Base-by-base conservation (phyloP, 2,113 vertebrate genomes). In the Thalassoma bifasciatum region DNA sequence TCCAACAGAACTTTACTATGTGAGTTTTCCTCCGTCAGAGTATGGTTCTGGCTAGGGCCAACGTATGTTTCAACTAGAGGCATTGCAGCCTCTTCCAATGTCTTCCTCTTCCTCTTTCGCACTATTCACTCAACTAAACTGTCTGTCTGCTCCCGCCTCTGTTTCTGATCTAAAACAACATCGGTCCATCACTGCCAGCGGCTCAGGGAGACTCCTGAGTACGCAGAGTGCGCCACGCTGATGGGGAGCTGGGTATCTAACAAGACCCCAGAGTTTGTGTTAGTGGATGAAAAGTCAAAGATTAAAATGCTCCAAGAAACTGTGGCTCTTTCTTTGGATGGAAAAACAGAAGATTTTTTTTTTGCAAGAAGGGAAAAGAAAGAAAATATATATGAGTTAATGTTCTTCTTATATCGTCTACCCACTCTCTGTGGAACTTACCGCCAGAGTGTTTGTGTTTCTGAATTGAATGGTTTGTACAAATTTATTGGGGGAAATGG, bases 261-360 rank as follows among this genome's bases (percentile, higher is more conserved):
- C 86, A 88, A 91, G 79, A 82, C 80, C 81, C 85, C 72, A 69
- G 81, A 91, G 88, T 85, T 82, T 79, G 52, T 65, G 69, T 70
- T 84, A 75, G 70, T 72, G 72, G 68, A 84, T 74, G 69, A 85
- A 88, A 91, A 86, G 51, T 38, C 13, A 77, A 67, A 65, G 58
- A 90, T 87, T 87, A 89, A 83, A 85, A 62, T 46, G 8, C 64
- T 38, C 17, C 23, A 42, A 17, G 44, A 12, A 34, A 68, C 17
- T 72, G 22, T 54, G 22, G 11, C 7, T 12, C 26, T 56, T 26
- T 56, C 8, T 49, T 49, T 26, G 51, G 10, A 42, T 36, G 12
- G n/a, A 66, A 40, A 57, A 30, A 49, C 19, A 61, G 69, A 3
- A 52, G 1, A 10, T 22, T 54, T 81, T 71, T 62, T 44, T 63